A percentile compares a stretch with the other conserved stretches of the same genome.
Conservation (phyloP, 2,113 vertebrate genomes). For the Actenoides hombroni region DNA sequence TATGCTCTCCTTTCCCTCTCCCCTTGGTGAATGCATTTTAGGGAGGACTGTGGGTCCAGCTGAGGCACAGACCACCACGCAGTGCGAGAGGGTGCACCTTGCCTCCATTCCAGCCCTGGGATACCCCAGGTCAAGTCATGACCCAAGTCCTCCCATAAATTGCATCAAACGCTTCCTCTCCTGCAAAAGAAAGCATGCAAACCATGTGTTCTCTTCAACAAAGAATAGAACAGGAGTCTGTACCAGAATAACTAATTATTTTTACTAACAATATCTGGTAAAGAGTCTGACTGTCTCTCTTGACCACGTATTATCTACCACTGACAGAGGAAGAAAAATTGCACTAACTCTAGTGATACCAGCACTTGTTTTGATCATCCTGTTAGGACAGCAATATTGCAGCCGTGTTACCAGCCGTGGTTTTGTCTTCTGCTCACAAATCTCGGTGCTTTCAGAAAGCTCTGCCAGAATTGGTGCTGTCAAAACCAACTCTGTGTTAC, state of each 20-base stretch:
- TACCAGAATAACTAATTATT: neutral
- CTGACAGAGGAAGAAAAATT: neutral
- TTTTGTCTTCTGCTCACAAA: slow-evolving; percentile 7
- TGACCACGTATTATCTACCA: neutral
- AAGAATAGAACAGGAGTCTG: neutral
- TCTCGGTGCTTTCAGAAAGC: slow-evolving; percentile 36
- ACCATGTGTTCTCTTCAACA: neutral
- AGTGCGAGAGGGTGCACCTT: fast-evolving
- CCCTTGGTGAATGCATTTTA: neutral
- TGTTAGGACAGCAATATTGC: neutral
- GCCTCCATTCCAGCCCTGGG: fast-evolving
- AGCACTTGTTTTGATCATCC: neutral
- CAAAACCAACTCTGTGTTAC: slow-evolving; percentile 36
- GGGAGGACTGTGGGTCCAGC: neutral
- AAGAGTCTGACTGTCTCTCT: neutral
- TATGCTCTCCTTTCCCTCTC: neutral
- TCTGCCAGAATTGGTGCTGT: slow-evolving; percentile 37
- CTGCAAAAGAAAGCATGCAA: neutral
- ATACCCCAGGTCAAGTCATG: too few species aligned
- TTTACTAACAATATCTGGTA: neutral
- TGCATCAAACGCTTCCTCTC: neutral
- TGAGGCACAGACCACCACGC: neutral
- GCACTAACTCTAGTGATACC: neutral
- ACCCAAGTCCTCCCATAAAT: neutral
- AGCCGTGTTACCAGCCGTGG: neutral